These are phyloP conservation scores for Microcaecilia unicolor DNA, from an alignment of 2,797 vertebrate genomes.

Conservation along the genomic window DNA sequence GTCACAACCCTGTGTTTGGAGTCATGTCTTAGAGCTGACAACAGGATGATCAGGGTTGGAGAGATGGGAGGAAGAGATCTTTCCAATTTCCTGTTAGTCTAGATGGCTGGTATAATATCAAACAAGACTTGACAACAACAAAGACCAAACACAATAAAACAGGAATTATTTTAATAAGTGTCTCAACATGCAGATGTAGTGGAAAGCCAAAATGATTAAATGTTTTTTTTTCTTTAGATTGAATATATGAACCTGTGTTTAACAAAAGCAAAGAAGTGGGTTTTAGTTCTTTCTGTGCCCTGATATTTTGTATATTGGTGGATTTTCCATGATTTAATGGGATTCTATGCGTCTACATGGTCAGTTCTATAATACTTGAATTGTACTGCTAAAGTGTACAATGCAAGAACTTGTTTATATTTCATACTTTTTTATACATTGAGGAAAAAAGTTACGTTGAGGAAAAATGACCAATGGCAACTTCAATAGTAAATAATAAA, in stretches of 20 bases:
- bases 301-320: slow-evolving; percentile 68
- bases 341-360: slow-evolving; percentile 67
- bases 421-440: slow-evolving; percentile 88
- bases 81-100: slow-evolving; percentile 64
- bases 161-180: slow-evolving; percentile 72
- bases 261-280: slow-evolving; percentile 64
- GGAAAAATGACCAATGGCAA: slow-evolving; percentile 49
- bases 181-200: slow-evolving; percentile 65
- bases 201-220: slow-evolving; percentile 65
- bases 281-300: slow-evolving; percentile 73
- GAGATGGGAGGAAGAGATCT: slow-evolving; percentile 44
- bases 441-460: slow-evolving; percentile 62
- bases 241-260: slow-evolving; percentile 62
- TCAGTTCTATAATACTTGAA: slow-evolving; percentile 60
- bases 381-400: slow-evolving; percentile 55
- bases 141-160: slow-evolving; percentile 67
- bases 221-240: slow-evolving; percentile 63
- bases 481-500: slow-evolving; percentile 42
- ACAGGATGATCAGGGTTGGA: slow-evolving; percentile 35
- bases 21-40: slow-evolving; percentile 87
- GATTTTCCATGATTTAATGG: slow-evolving; percentile 63
- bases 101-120: slow-evolving; percentile 57
- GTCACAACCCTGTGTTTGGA: slow-evolving; percentile 96
- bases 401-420: slow-evolving; percentile 79
- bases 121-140: slow-evolving; percentile 55